Evolutionary conservation across 2,113 vertebrate genomes (phyloP).

Genomic region (Campylomormyrus numenius): DNA sequence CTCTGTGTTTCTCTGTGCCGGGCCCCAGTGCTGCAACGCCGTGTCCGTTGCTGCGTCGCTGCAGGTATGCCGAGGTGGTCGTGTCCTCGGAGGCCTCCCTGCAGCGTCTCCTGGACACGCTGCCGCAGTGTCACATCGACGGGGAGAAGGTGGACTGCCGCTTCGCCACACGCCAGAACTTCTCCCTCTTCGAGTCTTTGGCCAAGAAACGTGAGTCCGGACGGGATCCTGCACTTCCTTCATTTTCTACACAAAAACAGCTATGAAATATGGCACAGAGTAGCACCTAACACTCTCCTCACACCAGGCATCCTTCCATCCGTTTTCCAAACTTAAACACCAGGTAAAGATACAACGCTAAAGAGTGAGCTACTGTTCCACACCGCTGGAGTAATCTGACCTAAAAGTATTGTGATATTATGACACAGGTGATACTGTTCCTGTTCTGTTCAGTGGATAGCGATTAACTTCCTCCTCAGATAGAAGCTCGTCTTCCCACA

Average conservation of each 20-base stretch:
- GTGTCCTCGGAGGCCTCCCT: constrained; percentile 80
- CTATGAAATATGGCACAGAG: neutral
- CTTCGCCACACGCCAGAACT: constrained; percentile 77
- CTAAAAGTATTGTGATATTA: neutral
- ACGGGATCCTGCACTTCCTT: neutral
- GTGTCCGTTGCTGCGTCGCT: neutral
- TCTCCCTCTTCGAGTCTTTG: constrained; percentile 76
- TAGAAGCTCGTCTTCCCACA: neutral
- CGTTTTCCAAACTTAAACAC: neutral
- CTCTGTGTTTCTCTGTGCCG: neutral
- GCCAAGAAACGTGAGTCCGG: constrained; percentile 85
- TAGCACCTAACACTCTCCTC: neutral
- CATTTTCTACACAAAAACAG: neutral
- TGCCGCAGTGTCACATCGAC: constrained; percentile 75
- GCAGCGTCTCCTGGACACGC: constrained; percentile 74
- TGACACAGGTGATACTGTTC: neutral
- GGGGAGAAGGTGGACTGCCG: constrained; percentile 83
- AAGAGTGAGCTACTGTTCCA: neutral
- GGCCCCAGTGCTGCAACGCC: neutral
- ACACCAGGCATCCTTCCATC: neutral
- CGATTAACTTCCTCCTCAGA: neutral
- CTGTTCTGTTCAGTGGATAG: neutral
- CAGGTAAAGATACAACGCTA: neutral
- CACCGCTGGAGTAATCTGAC: neutral
- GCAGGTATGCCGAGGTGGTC: constrained; percentile 81